A percentile compares a stretch with the other conserved stretches of the same genome.
Conservation (phyloP, 2,113 vertebrate genomes). For the Corythornis vintsioides region DNA sequence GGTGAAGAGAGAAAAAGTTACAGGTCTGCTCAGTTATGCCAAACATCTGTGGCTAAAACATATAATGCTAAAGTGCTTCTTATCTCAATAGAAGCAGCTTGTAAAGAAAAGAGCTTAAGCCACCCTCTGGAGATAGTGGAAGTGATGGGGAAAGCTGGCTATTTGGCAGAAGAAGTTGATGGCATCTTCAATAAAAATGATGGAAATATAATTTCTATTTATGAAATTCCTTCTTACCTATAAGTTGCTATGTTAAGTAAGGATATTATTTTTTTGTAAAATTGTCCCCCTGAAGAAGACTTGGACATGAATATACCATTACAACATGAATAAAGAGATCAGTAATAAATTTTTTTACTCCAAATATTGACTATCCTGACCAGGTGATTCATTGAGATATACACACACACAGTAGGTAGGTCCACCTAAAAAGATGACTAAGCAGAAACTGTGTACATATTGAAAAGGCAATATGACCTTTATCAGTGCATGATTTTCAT, state of each 20-base stretch:
- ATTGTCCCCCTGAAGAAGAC: background rate
- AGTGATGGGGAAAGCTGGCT: background rate
- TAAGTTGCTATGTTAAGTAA: background rate
- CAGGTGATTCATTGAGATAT: background rate
- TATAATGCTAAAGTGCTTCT: background rate
- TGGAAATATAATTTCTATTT: background rate
- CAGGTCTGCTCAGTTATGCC: background rate
- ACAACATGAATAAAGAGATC: background rate
- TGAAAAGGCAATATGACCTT: background rate
- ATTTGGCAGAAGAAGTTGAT: background rate
- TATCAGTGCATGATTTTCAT: background rate
- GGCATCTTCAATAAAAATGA: background rate
- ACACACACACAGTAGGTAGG: fast-evolving
- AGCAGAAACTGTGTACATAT: background rate
- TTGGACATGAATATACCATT: background rate
- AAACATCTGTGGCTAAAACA: background rate
- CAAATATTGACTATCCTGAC: background rate
- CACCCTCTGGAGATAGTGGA: background rate
- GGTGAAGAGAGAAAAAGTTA: background rate
- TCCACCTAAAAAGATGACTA: background rate
- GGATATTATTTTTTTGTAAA: background rate
- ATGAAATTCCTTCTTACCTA: background rate
- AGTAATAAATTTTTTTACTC: background rate
- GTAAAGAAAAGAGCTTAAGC: background rate
- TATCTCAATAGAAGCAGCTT: background rate